A percentile compares a stretch with the other conserved stretches of the same genome.
These are phyloP conservation scores for Champsocephalus esox DNA, from an alignment of 2,797 vertebrate genomes.

Conservation along the genomic window DNA sequence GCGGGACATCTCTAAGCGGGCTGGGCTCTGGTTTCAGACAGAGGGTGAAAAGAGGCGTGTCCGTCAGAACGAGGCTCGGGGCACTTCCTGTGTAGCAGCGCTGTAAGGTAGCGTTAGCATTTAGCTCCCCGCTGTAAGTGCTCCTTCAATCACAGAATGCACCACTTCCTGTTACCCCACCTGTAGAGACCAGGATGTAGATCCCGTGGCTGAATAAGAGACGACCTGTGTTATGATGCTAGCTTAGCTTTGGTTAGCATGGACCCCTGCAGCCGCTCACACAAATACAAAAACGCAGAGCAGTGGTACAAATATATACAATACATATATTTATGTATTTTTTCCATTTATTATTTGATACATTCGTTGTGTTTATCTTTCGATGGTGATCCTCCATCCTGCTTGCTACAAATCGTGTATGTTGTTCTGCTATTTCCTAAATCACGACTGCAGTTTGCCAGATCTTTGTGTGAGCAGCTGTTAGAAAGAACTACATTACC, in stretches of 20 bases:
- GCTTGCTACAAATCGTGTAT: not conserved
- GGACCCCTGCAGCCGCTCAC: slow-evolving; percentile 6
- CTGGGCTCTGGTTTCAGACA: too few species aligned
- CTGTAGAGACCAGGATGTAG: slow-evolving; percentile 30
- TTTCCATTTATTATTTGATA: too few species aligned
- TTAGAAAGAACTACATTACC: slow-evolving; percentile 26
- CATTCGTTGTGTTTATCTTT: not conserved
- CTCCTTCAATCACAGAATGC: slow-evolving; percentile 15
- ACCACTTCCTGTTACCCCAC: slow-evolving; percentile 24
- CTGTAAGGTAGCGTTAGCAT: not conserved
- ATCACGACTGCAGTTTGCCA: not conserved
- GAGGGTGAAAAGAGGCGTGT: slow-evolving; percentile 43
- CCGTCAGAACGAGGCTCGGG: slow-evolving; percentile 61
- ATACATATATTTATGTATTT: too few species aligned
- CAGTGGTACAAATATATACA: too few species aligned
- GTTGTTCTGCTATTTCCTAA: not conserved
- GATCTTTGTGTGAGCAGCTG: slow-evolving; percentile 36
- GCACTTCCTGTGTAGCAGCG: slow-evolving; percentile 36
- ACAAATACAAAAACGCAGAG: slow-evolving; percentile 8
- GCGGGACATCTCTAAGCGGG: too few species aligned
- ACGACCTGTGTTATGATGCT: slow-evolving; percentile 4
- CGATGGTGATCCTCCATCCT: not conserved
- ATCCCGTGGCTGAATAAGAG: slow-evolving; percentile 15
- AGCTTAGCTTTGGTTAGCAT: slow-evolving; percentile 30
- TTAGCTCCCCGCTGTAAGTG: slow-evolving; percentile 40